Evolutionary conservation across 2,888 invertebrate genomes (phyloP), one percentile per base, ranked within the genome.

Genomic region (Eristalinus aeneus): DNA sequence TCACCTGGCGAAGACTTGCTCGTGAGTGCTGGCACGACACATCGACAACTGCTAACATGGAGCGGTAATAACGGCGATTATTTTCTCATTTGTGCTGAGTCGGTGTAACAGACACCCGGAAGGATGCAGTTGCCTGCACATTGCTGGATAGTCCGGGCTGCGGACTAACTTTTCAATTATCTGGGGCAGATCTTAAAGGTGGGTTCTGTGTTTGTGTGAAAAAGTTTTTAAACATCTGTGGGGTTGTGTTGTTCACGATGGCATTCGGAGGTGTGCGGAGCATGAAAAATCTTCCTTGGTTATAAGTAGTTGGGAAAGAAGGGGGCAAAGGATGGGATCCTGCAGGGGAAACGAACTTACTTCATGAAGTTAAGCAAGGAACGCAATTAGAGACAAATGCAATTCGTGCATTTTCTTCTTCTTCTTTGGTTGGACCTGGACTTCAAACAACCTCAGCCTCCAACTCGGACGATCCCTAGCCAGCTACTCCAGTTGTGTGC

Each of bases 1-100:
- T n/a, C n/a, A n/a, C n/a, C n/a, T n/a, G 56, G 64, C 67, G 60
- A 61, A 16, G 11, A 54, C 12, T n/a, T 23, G 23, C 5, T 23
- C 9, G 56, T 46, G 27, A 73, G 67, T 73, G 67, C n/a, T 68
- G 68, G 73, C 79, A 79, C 67, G 79, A 68, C 54, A 68, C 67
- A 58, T 65, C 60, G 73, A 67, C 73, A 73, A 79, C 68, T 73
- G 72, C 79, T 79, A 67, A 79, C 79, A 73, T 79, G 73, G 73
- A 61, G 67, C 20, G 73, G 63, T 73, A 73, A 68, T 79, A 79
- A 73, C 67, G 61, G 67, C 72, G 73, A 79, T 79, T 68, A 79
- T 72, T 79, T 60, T 54, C 34, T 22, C 61, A 11, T 20, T 32
- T 46, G 16, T 46, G n/a, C 34, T 16, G 9, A 31, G 53, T 31